Conservation (phyloP, 2,888 invertebrate genomes). For the Cheilosia grossa region DNA sequence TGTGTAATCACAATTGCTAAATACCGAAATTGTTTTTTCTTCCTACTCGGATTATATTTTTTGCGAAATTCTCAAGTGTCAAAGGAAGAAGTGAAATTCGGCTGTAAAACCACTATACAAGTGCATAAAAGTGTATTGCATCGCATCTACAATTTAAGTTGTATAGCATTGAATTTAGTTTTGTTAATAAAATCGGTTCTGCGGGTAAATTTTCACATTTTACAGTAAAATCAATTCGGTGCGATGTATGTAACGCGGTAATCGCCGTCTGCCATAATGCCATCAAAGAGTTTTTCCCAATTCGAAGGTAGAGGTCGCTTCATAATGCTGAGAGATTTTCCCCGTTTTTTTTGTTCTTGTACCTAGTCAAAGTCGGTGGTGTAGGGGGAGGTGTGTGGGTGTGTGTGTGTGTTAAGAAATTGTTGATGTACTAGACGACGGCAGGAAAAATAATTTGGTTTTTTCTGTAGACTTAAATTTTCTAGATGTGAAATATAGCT, state of each 20-base stretch:
- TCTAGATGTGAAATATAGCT: neutral
- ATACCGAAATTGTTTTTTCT: constrained; percentile 69
- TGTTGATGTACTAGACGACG: constrained; percentile 45
- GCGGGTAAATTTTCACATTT: constrained; percentile 65
- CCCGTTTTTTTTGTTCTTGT: constrained; percentile 6
- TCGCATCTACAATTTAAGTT: constrained; percentile 22
- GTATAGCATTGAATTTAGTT: constrained; percentile 40
- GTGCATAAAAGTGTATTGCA: constrained; percentile 52
- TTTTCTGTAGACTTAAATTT: neutral
- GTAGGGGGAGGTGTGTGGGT: neutral
- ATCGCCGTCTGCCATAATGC: constrained; percentile 78
- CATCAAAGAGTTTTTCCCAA: constrained; percentile 71
- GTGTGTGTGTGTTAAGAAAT: neutral
- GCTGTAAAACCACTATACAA: constrained; percentile 41
- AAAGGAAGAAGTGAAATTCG: constrained; percentile 63
- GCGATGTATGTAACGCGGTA: constrained; percentile 79
- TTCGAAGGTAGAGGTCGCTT: constrained; percentile 75
- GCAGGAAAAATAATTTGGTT: constrained; percentile 4
- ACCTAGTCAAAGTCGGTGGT: neutral
- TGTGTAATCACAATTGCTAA: constrained; percentile 64
- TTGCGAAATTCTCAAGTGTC: constrained; percentile 74
- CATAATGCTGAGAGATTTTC: constrained; percentile 67
- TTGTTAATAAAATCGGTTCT: constrained; percentile 48
- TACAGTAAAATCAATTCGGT: constrained; percentile 79
- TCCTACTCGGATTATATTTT: constrained; percentile 41